These are phyloP conservation scores for Saccostrea cuccullata DNA, from an alignment of 1,140 invertebrate species.

Conservation along the genomic window DNA sequence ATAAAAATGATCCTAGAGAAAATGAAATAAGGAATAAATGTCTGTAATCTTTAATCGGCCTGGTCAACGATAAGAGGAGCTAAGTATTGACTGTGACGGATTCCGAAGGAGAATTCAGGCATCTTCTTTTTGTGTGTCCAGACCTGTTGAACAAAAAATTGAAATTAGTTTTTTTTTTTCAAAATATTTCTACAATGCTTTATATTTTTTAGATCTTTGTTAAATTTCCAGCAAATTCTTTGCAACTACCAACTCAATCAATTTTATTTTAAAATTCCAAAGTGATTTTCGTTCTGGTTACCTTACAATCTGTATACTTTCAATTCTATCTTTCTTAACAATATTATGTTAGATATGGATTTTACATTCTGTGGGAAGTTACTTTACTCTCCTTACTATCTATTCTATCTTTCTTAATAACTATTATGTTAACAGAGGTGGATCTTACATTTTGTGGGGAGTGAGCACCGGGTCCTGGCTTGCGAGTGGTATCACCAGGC, in stretches of 20 bases:
- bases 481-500: constrained; percentile 86
- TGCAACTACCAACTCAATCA: too few relatives aligned
- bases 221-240: too few relatives aligned
- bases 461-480: constrained; percentile 94
- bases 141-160: constrained; percentile 39
- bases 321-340: too few relatives aligned
- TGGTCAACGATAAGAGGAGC: constrained; percentile 74
- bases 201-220: neutral
- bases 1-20: neutral
- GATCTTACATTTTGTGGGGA: constrained; percentile 91
- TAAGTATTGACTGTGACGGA: constrained; percentile 89
- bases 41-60: neutral
- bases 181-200: neutral
- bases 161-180: neutral
- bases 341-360: neutral
- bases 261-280: too few relatives aligned
- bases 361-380: constrained; percentile 89
- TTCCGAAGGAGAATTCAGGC: constrained; percentile 89
- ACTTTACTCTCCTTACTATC: too few relatives aligned
- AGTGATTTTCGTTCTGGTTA: too few relatives aligned
- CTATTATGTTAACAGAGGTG: neutral
- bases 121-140: constrained; percentile 68
- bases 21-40: constrained; percentile 3
- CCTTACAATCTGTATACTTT: too few relatives aligned
- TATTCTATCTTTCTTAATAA: too few relatives aligned